A percentile compares a stretch with the other conserved stretches of the same genome.
phyloP scores from a whole-genome alignment of 2,888 invertebrate species.

The Aquatica leii region DNA sequence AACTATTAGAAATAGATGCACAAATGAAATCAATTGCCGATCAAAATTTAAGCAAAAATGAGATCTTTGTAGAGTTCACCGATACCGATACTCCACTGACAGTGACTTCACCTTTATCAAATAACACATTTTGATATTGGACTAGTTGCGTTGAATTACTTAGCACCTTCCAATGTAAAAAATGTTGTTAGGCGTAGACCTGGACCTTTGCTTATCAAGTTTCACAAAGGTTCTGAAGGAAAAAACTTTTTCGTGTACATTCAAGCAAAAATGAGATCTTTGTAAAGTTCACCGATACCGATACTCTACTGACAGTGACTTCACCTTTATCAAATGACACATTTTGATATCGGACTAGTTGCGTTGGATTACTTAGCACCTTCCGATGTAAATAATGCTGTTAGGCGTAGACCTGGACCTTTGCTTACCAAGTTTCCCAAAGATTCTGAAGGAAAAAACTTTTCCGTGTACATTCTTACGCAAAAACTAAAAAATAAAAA shows the following conservation, averaged over 20 bases:
- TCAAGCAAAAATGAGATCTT: too few species aligned
- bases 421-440: neutral
- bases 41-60: too few species aligned
- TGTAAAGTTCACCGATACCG: too few species aligned
- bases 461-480: neutral
- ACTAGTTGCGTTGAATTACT: neutral
- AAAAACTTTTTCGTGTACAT: neutral
- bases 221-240: neutral
- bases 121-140: neutral
- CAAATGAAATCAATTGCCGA: too few species aligned
- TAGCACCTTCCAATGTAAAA: neutral
- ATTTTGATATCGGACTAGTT: too few species aligned
- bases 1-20: too few species aligned
- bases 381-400: neutral
- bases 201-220: neutral
- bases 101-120: too few species aligned
- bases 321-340: too few species aligned
- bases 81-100: too few species aligned
- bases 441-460: neutral
- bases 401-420: neutral
- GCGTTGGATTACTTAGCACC: neutral
- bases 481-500: too few species aligned
- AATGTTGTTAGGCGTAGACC: neutral
- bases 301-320: too few species aligned
- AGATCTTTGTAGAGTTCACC: too few species aligned